Base-by-base conservation (phyloP, 2,113 vertebrate species). In the Melierax canorus region DNA sequence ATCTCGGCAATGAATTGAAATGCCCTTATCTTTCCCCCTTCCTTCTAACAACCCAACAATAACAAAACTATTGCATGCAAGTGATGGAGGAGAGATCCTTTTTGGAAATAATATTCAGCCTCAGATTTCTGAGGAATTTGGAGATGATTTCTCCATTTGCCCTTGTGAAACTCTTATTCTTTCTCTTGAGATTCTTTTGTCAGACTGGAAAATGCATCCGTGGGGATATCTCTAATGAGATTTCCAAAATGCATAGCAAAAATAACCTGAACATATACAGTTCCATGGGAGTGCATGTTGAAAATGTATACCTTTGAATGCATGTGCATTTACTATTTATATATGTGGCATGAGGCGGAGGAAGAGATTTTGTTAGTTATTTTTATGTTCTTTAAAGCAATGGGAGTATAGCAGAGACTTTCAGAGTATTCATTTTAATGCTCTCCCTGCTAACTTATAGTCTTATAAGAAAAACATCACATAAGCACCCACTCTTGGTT, bases 301-400 rank as follows among this genome's bases (percentile, higher is more conserved):
- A 76, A 90, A 96, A 92, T 91, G 29, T 68, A 94, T 73, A 86
- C 79, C 79, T 96, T 88, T 60, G 83, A 71, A 41, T 94, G 59
- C 82, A 53, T 84, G 67, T 74, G 68, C 68, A n/a, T 92, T 90
- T 88, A 79, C 92, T 96, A 85, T 95, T 96, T 95, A 51, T 87
- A 72, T 46, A 38, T 41, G 55, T 48, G 45, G 30, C 72, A 39
- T 14, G 63, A 90, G 67, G 76, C 53, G 41, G 76, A 69, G 69
- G 45, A 88, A 78, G 26, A 94, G 36, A 85, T 90, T 90, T 81
- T 87, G 22, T 86, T 79, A 39, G 82, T 92, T 95, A 68, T 93
- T 95, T 90, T 95, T 86, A 18, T 80, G 58, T 64, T 80, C 75
- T 91, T 93, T 62, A 86, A 92, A 93, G 88, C 74, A 82, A n/a